Percentiles rank a stretch among this genome's conserved stretches.
These are phyloP conservation scores for Sparidentex hasta DNA, from an alignment of 2,797 vertebrate species.

Conservation along the genomic window DNA sequence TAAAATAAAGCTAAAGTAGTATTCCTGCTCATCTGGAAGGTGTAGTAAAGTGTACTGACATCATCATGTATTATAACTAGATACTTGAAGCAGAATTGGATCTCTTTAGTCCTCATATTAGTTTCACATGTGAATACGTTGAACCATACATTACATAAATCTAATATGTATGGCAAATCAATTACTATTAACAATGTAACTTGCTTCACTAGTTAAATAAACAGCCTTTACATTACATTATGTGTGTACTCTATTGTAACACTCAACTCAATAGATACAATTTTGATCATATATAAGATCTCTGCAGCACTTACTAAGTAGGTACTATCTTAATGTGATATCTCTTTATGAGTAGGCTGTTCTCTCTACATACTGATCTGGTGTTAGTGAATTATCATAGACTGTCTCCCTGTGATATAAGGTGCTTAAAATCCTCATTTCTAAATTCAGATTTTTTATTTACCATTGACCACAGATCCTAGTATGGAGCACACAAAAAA, in stretches of 20 bases:
- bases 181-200: neutral
- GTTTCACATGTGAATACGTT: neutral
- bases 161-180: neutral
- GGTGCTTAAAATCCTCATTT: slow-evolving; percentile 36
- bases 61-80: neutral
- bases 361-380: slow-evolving; percentile 76
- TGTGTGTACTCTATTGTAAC: no score
- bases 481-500: no score
- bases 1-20: neutral
- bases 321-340: slow-evolving; percentile 56
- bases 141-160: neutral
- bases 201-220: neutral
- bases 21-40: neutral
- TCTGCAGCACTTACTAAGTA: slow-evolving; percentile 41
- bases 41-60: neutral
- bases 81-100: neutral
- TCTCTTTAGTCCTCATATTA: neutral
- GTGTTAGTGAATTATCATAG: slow-evolving; percentile 79
- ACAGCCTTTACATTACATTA: neutral
- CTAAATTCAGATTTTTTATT: no score
- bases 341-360: slow-evolving; percentile 66
- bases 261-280: neutral
- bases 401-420: slow-evolving; percentile 57
- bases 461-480: no score
- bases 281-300: slow-evolving; percentile 22